Evolutionary conservation across 2,888 invertebrate genomes (phyloP).

Genomic region (Apodemia hepburni): DNA sequence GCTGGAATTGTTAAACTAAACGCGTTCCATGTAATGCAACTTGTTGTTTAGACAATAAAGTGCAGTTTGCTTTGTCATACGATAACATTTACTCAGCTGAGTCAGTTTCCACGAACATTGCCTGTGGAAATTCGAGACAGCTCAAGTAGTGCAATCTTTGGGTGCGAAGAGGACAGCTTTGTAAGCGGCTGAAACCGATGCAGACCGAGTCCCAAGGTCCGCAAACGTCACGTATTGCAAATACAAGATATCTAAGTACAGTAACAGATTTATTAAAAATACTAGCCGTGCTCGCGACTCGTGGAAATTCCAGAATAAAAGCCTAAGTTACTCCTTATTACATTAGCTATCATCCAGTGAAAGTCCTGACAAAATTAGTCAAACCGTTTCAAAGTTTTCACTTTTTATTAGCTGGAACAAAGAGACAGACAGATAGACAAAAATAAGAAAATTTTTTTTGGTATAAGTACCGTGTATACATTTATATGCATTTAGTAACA

Average conservation of each 20-base stretch:
- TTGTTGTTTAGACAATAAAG: conserved; percentile 42
- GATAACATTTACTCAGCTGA: conserved; percentile 49
- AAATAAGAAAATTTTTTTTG: no score
- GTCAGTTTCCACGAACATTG: conserved; percentile 67
- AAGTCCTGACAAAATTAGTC: no score
- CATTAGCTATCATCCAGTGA: no score
- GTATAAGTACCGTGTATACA: no score
- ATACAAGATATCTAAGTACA: conserved; percentile 50
- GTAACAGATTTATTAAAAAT: neutral
- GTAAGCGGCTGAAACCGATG: conserved; percentile 48
- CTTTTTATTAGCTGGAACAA: no score
- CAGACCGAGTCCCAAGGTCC: conserved; percentile 72
- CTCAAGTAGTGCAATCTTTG: conserved; percentile 53
- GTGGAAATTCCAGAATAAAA: no score
- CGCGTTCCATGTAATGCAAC: conserved; percentile 40
- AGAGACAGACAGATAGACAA: no score
- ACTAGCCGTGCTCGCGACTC: no score
- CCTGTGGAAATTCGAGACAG: conserved; percentile 68
- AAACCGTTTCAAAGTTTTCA: no score
- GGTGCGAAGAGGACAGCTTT: conserved; percentile 55
- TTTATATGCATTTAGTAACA: no score
- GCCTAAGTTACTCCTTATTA: no score
- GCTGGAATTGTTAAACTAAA: conserved; percentile 46
- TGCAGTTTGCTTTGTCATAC: conserved; percentile 38
- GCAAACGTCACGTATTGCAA: conserved; percentile 68